Conservation (phyloP, 1,140 invertebrate genomes). For the Drosophila leontia region DNA sequence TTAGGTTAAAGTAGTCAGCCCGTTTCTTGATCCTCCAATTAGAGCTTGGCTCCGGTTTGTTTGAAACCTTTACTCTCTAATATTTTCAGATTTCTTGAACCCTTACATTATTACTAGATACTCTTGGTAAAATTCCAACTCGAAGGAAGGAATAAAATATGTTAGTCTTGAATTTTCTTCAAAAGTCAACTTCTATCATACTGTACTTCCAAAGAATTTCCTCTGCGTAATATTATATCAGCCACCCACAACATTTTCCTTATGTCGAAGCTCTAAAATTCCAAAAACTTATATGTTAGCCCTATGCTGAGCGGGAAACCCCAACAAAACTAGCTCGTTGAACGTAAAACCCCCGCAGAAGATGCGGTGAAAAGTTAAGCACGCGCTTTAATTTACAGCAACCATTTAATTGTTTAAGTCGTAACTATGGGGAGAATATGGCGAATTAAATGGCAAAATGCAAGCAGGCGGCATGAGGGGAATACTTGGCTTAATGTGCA, state of each 20-base stretch:
- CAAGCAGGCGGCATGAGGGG: neutral
- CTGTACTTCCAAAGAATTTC: neutral
- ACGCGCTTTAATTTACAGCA: conserved; percentile 22
- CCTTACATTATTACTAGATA: neutral
- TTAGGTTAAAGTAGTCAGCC: no score
- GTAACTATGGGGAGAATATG: conserved; percentile 14
- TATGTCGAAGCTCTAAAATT: neutral
- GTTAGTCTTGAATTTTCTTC: neutral
- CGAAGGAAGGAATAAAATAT: neutral
- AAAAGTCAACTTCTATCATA: neutral
- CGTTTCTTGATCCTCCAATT: no score
- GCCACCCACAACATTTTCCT: neutral
- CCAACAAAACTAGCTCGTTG: neutral
- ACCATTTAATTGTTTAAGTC: conserved; percentile 38
- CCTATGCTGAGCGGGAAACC: conserved; percentile 1
- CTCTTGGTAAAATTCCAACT: neutral
- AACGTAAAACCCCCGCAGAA: neutral
- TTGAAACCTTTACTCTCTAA: neutral
- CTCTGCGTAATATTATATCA: neutral
- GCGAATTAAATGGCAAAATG: conserved; percentile 11
- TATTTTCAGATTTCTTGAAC: neutral
- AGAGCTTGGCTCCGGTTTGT: no score
- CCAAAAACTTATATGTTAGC: neutral
- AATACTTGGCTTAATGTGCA: conserved; percentile 21
- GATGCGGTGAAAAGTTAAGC: conserved; percentile 26